Base-by-base conservation (phyloP, 1,140 invertebrate species). In the Acromyrmex charruanus region DNA sequence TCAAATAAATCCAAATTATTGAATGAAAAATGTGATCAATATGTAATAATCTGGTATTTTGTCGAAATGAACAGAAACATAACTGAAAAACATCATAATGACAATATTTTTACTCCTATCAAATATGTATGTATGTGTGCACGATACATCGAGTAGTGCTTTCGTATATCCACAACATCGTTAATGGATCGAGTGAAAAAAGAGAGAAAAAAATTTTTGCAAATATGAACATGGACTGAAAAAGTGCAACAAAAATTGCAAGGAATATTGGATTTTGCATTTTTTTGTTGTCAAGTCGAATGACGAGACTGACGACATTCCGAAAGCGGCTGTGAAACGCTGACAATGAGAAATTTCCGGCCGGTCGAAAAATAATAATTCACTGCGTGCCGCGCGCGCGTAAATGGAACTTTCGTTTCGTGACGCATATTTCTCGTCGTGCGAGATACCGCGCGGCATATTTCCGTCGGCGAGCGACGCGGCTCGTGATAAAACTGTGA, bases 401-500 rank as follows among this genome's bases (percentile, higher is more conserved):
- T 61, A 82, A 82, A 66, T 55, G 79, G 61, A 74, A 84, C 55
- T 84, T 74, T 61, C 69, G 80, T 75, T 84, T 61, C 80, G 69
- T 61, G 69, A 84, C 28, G 69, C 55, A 61, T 84, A 75, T 84
- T 84, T 84, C 68, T 84, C 68, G 68, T 10, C n/a, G 25, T n/a
- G 28, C 39, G 69, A 75, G 58, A 75, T 84, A 75, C 21, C 80
- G 39, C n/a, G 25, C 55, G 77, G 55, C 58, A 75, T 75, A 74
- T 84, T 75, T 81, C 51, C 51, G 21, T 35, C 35, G 21, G 35
- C 16, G 53, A 21, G 49, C 58, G 72, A 77, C 72, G 59, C 25
- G 14, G 65, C 25, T 16, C 16, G 71, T 63, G 71, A 84, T 87
- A 89, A 89, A 90, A 87, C 66, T 66, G n/a, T 12, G 14, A 53